Evolutionary conservation across 2,888 invertebrate genomes (phyloP), one percentile per base, ranked within the genome.

Genomic region (Trichopria drosophilae): DNA sequence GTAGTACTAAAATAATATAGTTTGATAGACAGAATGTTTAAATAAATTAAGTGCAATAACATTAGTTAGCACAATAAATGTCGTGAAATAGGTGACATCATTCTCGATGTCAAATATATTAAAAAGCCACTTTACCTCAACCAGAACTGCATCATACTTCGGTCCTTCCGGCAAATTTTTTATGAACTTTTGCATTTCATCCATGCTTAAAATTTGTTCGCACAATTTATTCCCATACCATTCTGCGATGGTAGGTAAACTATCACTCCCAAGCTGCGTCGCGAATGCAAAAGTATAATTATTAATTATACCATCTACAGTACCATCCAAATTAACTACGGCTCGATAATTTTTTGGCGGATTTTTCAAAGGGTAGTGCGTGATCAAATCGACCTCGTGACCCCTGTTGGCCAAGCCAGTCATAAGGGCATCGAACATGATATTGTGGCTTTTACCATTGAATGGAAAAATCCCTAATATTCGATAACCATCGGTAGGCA

Each of bases 391-490:
- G 4, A 79, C 72, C 51, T 76, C 74, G 53, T 80, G 80, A 1
- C 79, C 76, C 9, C 71, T 60, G 9, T 64, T 57, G 2, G 77
- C 65, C 3, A 80, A 68, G 32, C 73, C 76, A 39, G 69, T 71
- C 18, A 77, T 68, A 29, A 79, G 49, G 0, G 75, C 63, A 26
- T 65, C 71, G 43, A 72, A 72, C 71, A 79, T 78, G 60, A 75
- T 74, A 26, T 70, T 75, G 46, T 80, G 80, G 40, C 79, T 79
- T 53, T 68, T 77, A 2, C 71, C 75, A 7, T 75, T 72, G 48
- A 77, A 75, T 0, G 75, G 68, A 53, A 76, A 78, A 0, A 77
- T 65, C 0, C 74, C 77, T 19, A 80, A 61, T 44, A 80, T 79
- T 40, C 70, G 68, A 2, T 76, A 59, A 18, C n/a, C n/a, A n/a